phyloP scores from a whole-genome alignment of 2,797 vertebrate species.

The Tolypeutes matacus region DNA sequence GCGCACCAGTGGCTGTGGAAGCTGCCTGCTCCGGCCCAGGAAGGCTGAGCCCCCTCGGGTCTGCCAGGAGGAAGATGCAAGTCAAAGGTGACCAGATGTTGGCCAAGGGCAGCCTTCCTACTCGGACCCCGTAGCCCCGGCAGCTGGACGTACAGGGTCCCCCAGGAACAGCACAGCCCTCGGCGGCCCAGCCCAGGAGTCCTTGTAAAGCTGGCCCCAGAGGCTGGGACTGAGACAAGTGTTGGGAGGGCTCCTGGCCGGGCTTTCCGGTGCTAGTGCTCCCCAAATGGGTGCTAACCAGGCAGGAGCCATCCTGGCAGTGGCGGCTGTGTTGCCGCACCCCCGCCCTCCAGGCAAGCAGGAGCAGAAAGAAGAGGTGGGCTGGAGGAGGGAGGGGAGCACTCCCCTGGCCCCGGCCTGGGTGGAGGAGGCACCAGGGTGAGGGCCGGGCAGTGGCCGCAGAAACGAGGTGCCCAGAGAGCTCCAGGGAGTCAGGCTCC shows the following conservation, averaged over 20 bases:
- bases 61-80: background rate
- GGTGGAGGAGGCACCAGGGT: background rate
- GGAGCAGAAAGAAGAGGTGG: background rate
- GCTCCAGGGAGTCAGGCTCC: background rate
- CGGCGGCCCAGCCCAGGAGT: background rate
- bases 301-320: background rate
- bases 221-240: accelerated
- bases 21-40: background rate
- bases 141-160: background rate
- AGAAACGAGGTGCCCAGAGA: background rate
- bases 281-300: background rate
- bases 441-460: background rate
- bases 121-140: background rate
- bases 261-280: background rate
- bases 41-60: background rate
- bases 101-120: background rate
- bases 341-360: background rate
- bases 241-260: too few species aligned
- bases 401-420: background rate
- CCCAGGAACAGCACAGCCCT: background rate
- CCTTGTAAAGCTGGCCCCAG: accelerated
- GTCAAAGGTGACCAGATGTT: background rate
- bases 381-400: background rate
- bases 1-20: background rate
- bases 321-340: accelerated